Evolutionary conservation across 92 coral and sea anemone genomes (phyloP).

Genomic region (Zoanthus sociatus): DNA sequence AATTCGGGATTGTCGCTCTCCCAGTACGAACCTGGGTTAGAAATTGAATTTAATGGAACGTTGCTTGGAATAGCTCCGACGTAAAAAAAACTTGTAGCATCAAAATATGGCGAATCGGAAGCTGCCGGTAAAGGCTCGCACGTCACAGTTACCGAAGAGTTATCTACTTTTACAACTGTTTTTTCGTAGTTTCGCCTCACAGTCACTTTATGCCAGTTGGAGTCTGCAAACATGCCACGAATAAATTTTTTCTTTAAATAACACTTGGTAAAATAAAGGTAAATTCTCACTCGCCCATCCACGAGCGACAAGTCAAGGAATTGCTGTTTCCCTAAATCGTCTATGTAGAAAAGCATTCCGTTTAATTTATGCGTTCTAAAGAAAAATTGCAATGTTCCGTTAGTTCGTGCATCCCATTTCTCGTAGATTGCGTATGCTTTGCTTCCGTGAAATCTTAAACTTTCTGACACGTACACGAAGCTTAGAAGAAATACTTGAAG

Average conservation of each 20-base stretch:
- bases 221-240: slow-evolving; percentile 79
- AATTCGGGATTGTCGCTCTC: slow-evolving; percentile 5
- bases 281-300: slow-evolving; percentile 66
- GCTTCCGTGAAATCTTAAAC: slow-evolving; percentile 39
- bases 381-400: slow-evolving; percentile 71
- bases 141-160: slow-evolving; percentile 22
- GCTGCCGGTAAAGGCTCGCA: slow-evolving; percentile 24
- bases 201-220: slow-evolving; percentile 81
- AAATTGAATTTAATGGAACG: slow-evolving; percentile 45
- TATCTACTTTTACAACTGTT: slow-evolving; percentile 61
- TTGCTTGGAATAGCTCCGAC: slow-evolving; percentile 67
- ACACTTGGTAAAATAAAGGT: slow-evolving; percentile 57
- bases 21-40: slow-evolving; percentile 67
- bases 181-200: slow-evolving; percentile 52
- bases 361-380: slow-evolving; percentile 76
- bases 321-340: slow-evolving; percentile 71
- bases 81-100: slow-evolving; percentile 58
- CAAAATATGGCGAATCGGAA: slow-evolving; percentile 24
- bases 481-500: slow-evolving; percentile 38
- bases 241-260: slow-evolving; percentile 50
- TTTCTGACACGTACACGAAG: slow-evolving; percentile 41
- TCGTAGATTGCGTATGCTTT: slow-evolving; percentile 45
- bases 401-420: slow-evolving; percentile 56
- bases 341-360: slow-evolving; percentile 89
- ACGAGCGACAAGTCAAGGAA: slow-evolving; percentile 80